Base-by-base conservation (phyloP, 2,797 vertebrate genomes). In the Discoglossus pictus region DNA sequence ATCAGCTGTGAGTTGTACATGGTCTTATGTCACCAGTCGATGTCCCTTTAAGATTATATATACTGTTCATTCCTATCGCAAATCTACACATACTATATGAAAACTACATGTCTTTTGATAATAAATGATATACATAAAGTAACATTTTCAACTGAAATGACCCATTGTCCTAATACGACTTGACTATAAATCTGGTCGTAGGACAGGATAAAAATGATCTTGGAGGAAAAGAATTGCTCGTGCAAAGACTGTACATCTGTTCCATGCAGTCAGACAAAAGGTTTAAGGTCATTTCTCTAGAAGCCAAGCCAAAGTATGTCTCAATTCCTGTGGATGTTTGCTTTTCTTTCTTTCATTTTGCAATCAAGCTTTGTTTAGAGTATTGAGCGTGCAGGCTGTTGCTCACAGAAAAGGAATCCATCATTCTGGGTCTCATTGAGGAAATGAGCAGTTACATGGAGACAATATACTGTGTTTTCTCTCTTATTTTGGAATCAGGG, bases 101-200 rank as follows among this genome's bases (percentile, higher is more conserved):
- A n/a, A n/a, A n/a, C n/a, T n/a, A n/a, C n/a, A n/a, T n/a, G n/a
- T n/a, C n/a, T n/a, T n/a, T n/a, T n/a, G n/a, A n/a, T n/a, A n/a
- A n/a, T n/a, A n/a, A n/a, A n/a, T n/a, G n/a, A n/a, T n/a, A n/a
- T n/a, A n/a, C n/a, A n/a, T n/a, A n/a, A n/a, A n/a, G n/a, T n/a
- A n/a, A n/a, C n/a, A n/a, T 24, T 38, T 63, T 71, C 11, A 71
- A 71, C 52, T 71, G 24, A 48, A 42, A 48, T 71, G 52, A 71
- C 50, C 60, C 23, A 20, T 27, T 64, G 60, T 62, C 68, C 68
- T 38, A 24, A 46, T 51, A 12, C 64, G 68, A 63, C 68, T 56
- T 34, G 18, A 18, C 52, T 47, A 15, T 16, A 23, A 24, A 44
- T 51, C 38, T 51, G 25, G 43, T 52, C 27, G 35, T 13, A 35